phyloP scores from a whole-genome alignment of 2,113 vertebrate genomes.

The Cebidichthys violaceus region DNA sequence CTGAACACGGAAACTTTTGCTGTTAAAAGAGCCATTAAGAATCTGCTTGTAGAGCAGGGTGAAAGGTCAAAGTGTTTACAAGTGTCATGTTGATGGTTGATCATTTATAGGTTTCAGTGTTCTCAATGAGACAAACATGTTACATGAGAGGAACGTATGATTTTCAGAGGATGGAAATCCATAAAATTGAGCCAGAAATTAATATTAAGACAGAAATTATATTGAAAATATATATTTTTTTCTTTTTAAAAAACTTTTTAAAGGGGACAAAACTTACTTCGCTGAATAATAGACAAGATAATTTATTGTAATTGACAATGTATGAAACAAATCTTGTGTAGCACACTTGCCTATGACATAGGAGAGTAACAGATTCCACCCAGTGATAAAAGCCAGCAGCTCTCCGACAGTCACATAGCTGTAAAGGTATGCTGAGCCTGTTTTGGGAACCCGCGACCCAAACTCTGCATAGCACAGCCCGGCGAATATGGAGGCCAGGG shows the following conservation, averaged over 20 bases:
- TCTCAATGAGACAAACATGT: neutral
- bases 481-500: conserved; percentile 86
- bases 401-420: conserved; percentile 89
- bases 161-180: neutral
- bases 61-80: conserved; percentile 37
- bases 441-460: conserved; percentile 86
- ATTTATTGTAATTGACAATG: neutral
- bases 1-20: neutral
- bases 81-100: conserved; percentile 54
- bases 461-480: conserved; percentile 90
- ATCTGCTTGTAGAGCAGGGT: conserved; percentile 43
- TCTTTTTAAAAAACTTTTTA: neutral
- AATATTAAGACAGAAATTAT: neutral
- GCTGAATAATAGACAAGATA: neutral
- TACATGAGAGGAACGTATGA: conserved; percentile 1
- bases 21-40: conserved; percentile 7
- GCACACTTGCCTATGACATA: conserved; percentile 86
- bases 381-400: conserved; percentile 88
- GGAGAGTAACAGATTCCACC: conserved; percentile 91
- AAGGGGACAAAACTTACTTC: neutral
- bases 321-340: neutral
- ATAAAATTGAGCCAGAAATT: neutral
- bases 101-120: conserved; percentile 55
- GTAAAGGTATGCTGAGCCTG: conserved; percentile 91
- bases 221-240: neutral